A percentile compares a stretch with the other conserved stretches of the same genome.
phyloP scores from a whole-genome alignment of 2,888 invertebrate genomes.

The Tenthredo notha region DNA sequence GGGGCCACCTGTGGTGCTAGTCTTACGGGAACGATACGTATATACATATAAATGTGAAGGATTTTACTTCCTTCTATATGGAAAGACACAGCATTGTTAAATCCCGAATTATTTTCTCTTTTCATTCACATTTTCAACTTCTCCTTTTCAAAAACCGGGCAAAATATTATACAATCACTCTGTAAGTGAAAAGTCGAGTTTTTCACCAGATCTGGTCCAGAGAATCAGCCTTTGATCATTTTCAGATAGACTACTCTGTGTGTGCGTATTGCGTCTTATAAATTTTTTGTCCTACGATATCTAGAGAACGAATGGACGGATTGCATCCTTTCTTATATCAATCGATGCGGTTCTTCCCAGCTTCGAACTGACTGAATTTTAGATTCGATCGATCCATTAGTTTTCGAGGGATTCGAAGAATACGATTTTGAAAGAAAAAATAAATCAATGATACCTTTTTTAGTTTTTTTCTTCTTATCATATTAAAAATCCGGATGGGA shows the following conservation, averaged over 20 bases:
- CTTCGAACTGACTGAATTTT: not conserved
- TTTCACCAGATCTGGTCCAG: not conserved
- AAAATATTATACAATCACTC: too few relatives aligned
- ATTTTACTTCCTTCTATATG: not conserved
- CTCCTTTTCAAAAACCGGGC: not conserved
- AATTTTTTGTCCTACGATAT: too few relatives aligned
- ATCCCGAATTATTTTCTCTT: not conserved
- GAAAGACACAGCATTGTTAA: not conserved
- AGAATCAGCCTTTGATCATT: not conserved
- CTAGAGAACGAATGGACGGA: not conserved
- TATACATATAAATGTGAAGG: not conserved
- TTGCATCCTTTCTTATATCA: not conserved
- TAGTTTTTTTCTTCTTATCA: not conserved
- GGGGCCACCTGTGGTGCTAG: conserved; percentile 46
- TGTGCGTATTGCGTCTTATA: too few relatives aligned
- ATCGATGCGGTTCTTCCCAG: not conserved
- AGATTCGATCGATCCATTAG: not conserved
- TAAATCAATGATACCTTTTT: not conserved
- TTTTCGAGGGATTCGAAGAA: not conserved
- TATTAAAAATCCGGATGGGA: not conserved
- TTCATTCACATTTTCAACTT: not conserved
- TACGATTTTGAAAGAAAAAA: not conserved
- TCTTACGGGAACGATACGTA: not conserved
- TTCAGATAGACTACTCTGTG: not conserved
- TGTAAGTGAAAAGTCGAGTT: too few relatives aligned